These are phyloP conservation scores for Hippocampus abdominalis DNA, from an alignment of 2,113 vertebrate genomes.

Conservation along the genomic window DNA sequence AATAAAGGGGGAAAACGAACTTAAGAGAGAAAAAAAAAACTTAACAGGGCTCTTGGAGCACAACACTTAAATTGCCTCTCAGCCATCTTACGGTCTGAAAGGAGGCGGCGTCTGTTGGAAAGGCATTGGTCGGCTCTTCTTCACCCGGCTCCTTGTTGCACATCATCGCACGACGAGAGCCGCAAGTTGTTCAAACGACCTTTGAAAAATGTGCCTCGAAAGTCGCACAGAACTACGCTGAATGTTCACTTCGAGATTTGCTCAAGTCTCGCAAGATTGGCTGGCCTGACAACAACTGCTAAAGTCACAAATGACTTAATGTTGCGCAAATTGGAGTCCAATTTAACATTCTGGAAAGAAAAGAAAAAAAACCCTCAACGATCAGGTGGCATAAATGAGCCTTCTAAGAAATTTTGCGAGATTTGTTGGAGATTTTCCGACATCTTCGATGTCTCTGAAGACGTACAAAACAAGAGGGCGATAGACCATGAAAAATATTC, in stretches of 20 bases:
- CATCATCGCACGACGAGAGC: slow-evolving; percentile 2
- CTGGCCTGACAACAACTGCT: too few relatives aligned
- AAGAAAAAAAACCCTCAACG: too few relatives aligned
- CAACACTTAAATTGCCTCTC: slow-evolving; percentile 49
- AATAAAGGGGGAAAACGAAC: not conserved
- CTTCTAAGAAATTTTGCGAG: too few relatives aligned
- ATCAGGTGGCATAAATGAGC: too few relatives aligned
- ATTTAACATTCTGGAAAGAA: not conserved
- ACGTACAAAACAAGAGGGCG: too few relatives aligned
- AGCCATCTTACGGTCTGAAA: slow-evolving; percentile 41
- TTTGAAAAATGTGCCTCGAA: not conserved
- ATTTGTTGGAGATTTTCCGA: too few relatives aligned
- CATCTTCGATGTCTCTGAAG: too few relatives aligned
- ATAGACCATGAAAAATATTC: not conserved
- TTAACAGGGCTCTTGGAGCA: slow-evolving; percentile 22
- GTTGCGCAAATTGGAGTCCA: too few relatives aligned
- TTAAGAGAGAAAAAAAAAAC: slow-evolving; percentile 36
- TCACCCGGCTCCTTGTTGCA: not conserved
- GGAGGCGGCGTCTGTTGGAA: slow-evolving; percentile 31
- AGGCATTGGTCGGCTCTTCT: slow-evolving; percentile 13
- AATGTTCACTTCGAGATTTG: not conserved
- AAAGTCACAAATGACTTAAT: too few relatives aligned
- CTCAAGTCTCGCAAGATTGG: not conserved
- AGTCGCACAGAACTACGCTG: not conserved
- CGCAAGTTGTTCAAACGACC: not conserved